A percentile compares a stretch with the other conserved stretches of the same genome.
phyloP scores from a whole-genome alignment of 2,797 vertebrate genomes.

The Percopsis omiscomaycus region DNA sequence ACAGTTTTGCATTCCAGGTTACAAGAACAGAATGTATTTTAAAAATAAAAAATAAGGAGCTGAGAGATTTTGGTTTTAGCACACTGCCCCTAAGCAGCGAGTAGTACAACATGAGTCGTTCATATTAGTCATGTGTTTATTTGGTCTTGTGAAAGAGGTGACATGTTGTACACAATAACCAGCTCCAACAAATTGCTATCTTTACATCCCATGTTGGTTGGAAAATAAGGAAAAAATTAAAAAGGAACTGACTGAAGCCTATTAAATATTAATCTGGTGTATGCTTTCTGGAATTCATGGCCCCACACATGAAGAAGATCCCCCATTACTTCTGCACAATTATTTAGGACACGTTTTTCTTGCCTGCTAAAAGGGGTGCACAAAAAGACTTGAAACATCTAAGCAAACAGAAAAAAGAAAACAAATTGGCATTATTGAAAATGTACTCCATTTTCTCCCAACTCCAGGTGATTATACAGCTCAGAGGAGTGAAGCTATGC shows the following conservation, averaged over 20 bases:
- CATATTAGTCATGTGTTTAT: conserved; percentile 67
- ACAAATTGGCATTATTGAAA: conserved; percentile 25
- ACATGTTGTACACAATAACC: conserved; percentile 58
- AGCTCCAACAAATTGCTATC: conserved; percentile 43
- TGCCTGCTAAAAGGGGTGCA: conserved; percentile 51
- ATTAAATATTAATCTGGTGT: conserved; percentile 39
- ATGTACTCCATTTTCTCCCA: conserved; percentile 41
- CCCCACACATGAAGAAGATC: conserved; percentile 6
- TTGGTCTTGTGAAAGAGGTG: conserved; percentile 73
- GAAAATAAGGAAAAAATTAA: conserved; percentile 36
- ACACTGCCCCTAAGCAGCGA: conserved; percentile 4
- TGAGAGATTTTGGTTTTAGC: conserved; percentile 43
- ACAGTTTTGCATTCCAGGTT: not conserved
- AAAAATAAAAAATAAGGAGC: conserved; percentile 22
- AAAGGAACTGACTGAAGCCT: conserved; percentile 45
- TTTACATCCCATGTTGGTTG: conserved; percentile 43
- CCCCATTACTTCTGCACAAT: conserved; percentile 26
- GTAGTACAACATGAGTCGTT: conserved; percentile 50
- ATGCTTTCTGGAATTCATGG: conserved; percentile 9
- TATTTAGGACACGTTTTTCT: conserved; percentile 33
- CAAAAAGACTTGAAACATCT: conserved; percentile 19
- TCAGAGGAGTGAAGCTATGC: conserved; percentile 65
- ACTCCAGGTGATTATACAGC: conserved; percentile 60
- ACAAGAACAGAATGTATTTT: not conserved
- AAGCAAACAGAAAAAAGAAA: conserved; percentile 11